Evolutionary conservation across 2,888 invertebrate species (phyloP).

Genomic region (Pedicia rivosa): DNA sequence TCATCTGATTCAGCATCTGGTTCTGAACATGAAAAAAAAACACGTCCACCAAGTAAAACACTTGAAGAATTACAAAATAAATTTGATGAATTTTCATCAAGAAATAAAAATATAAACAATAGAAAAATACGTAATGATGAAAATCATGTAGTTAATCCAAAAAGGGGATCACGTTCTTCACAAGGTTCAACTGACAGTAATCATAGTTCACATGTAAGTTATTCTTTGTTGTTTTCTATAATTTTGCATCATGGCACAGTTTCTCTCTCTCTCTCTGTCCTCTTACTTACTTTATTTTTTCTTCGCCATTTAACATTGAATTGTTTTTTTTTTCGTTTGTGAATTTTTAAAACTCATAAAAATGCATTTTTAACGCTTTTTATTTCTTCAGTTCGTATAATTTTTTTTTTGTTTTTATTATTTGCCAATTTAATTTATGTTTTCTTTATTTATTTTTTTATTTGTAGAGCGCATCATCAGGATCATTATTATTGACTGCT

Average conservation of each 20-base stretch:
- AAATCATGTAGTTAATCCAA: constrained; percentile 10
- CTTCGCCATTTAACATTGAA: too few species aligned
- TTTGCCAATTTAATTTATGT: too few species aligned
- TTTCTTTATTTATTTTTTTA: constrained; percentile 5
- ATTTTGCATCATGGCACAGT: background rate
- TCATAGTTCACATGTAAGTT: constrained; percentile 63
- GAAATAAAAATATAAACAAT: background rate
- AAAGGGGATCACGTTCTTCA: constrained; percentile 41
- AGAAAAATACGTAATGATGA: constrained; percentile 1
- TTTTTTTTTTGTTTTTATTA: too few species aligned
- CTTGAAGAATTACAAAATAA: background rate
- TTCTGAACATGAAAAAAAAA: background rate
- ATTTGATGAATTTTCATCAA: constrained; percentile 2
- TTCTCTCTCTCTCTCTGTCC: constrained; percentile 1
- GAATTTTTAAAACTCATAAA: too few species aligned
- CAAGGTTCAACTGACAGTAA: constrained; percentile 56
- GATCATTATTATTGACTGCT: constrained; percentile 61
- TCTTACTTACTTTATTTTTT: too few species aligned
- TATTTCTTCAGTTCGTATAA: too few species aligned
- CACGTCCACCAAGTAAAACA: background rate
- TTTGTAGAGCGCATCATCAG: constrained; percentile 60
- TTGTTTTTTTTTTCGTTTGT: too few species aligned
- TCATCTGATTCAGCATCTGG: constrained; percentile 1
- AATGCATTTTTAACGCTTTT: too few species aligned
- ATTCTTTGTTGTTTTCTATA: background rate